phyloP scores from a whole-genome alignment of 2,797 vertebrate genomes.

The Myripristis murdjan region DNA sequence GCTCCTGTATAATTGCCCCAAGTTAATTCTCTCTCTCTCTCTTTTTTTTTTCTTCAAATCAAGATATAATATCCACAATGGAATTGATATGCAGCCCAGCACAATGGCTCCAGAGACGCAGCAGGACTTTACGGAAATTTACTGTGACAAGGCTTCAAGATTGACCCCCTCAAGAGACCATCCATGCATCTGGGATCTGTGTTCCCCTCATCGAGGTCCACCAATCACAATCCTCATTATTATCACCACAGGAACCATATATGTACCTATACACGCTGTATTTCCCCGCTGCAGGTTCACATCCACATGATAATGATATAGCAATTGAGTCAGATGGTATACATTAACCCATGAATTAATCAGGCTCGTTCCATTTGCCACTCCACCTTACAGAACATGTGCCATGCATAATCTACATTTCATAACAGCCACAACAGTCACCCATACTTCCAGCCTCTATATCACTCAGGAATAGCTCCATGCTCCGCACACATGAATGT shows the following conservation, averaged over 20 bases:
- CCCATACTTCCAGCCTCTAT: constrained; percentile 56
- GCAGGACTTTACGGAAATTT: constrained; percentile 72
- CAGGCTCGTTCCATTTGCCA: constrained; percentile 51
- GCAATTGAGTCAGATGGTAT: constrained; percentile 62
- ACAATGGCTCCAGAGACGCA: constrained; percentile 66
- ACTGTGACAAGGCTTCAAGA: constrained; percentile 76
- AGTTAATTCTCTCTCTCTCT: too few species aligned
- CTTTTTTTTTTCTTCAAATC: constrained; percentile 51
- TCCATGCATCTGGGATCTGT: constrained; percentile 70
- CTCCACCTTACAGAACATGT: constrained; percentile 76
- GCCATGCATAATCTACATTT: constrained; percentile 78
- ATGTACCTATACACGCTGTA: constrained; percentile 57
- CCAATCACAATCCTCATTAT: constrained; percentile 77
- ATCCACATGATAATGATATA: constrained; percentile 65
- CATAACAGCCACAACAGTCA: constrained; percentile 76
- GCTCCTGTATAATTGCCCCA: constrained; percentile 36
- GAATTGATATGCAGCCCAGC: constrained; percentile 57
- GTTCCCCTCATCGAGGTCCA: constrained; percentile 65
- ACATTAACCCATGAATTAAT: constrained; percentile 68
- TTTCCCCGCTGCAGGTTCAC: constrained; percentile 62
- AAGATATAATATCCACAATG: constrained; percentile 52
- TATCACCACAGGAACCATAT: constrained; percentile 66
- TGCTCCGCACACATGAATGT: constrained; percentile 57
- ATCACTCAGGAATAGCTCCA: constrained; percentile 67
- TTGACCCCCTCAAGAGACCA: constrained; percentile 64